These are phyloP conservation scores for Agelastica alni DNA, from an alignment of 2,888 invertebrate genomes.

Conservation along the genomic window DNA sequence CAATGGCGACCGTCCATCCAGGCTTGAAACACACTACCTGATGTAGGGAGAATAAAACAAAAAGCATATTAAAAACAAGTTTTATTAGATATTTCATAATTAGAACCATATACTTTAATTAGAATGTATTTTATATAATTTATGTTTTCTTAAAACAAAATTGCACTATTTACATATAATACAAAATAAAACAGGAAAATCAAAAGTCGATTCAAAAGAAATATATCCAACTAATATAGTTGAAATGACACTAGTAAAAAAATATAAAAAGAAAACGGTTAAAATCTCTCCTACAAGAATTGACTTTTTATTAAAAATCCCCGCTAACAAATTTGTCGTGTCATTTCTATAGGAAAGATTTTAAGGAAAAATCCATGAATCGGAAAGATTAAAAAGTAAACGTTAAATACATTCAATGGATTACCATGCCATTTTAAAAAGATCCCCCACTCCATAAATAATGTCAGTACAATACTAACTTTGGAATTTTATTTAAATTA, in stretches of 20 bases:
- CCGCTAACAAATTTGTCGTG: no score
- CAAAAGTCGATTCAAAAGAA: constrained; percentile 36
- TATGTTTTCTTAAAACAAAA: constrained; percentile 52
- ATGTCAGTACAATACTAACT: no score
- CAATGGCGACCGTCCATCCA: no score
- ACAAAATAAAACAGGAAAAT: constrained; percentile 49
- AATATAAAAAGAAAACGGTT: constrained; percentile 20
- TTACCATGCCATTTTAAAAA: no score
- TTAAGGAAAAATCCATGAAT: not conserved
- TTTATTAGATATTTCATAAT: constrained; percentile 47
- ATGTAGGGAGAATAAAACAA: not conserved
- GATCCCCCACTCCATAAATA: no score
- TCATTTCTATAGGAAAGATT: constrained; percentile 3
- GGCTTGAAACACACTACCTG: no score
- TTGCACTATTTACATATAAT: constrained; percentile 53
- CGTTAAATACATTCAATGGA: no score
- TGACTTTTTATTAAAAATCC: not conserved
- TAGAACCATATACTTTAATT: constrained; percentile 48
- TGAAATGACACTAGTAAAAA: constrained; percentile 35
- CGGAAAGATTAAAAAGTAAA: no score
- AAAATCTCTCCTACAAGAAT: not conserved
- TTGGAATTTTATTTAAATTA: no score
- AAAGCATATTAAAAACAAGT: constrained; percentile 35
- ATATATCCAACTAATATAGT: constrained; percentile 51
- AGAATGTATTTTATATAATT: constrained; percentile 47